Evolutionary conservation across 1,140 invertebrate species (phyloP), one percentile per base, ranked within the genome.

Genomic region (Potamilus streckersoni): DNA sequence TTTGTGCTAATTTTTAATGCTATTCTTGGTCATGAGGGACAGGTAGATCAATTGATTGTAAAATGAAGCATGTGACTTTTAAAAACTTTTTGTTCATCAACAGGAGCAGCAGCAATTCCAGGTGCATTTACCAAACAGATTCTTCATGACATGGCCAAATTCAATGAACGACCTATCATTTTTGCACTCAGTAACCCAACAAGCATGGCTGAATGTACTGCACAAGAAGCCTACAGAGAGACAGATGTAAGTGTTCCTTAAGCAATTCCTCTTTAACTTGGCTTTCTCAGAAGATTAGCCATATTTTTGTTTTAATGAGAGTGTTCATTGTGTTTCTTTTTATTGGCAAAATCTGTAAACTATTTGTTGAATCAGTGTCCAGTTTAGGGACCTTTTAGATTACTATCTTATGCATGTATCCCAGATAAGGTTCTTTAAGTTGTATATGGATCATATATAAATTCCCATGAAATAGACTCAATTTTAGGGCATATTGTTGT

Each of bases 101-200:
- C 81, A 89, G 89, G 88, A 65, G 89, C 88, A 31, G 87, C 89
- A 49, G 89, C 87, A 13, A 82, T 89, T n/a, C 77, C 86, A 15
- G 86, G 86, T 13, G 86, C 86, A 17, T 90, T 90, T 79, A 90
- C 85, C 16, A 85, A 88, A 62, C 76, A 84, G 14, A 85, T 90
- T 27, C 66, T 90, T 13, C 72, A 73, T 55, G 71, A 78, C 59
- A 90, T 90, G 89, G 88, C 80, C 49, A 60, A 81, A 55, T 76
- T 85, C 27, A 90, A 90, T 79, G 81, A 89, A 19, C 59, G 83
- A 38, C 89, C 90, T 16, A 85, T 90, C 66, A 89, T 90, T 58
- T 90, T 90, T 79, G 88, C 90, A 61, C 82, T 90, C 0, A 88
- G 86, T 74, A 90, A 90, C 75, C 90, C 90, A 3, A 90, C 89